These are phyloP conservation scores for Dolichoris vasculosae DNA, from an alignment of 1,140 invertebrate species.

Conservation along the genomic window DNA sequence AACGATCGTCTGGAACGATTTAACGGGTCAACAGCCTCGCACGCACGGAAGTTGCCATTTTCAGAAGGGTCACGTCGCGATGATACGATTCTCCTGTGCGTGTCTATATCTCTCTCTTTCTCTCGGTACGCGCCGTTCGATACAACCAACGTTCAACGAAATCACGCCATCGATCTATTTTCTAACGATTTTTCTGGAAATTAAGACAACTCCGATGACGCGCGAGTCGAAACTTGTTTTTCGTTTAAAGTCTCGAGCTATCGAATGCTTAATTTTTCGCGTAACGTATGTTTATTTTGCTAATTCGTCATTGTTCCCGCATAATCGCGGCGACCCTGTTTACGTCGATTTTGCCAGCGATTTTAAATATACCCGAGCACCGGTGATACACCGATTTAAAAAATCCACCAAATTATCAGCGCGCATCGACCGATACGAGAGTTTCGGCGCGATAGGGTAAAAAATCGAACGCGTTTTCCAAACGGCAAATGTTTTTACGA, in stretches of 20 bases:
- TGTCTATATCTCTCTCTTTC: background rate
- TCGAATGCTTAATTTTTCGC: background rate
- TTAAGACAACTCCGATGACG: no score
- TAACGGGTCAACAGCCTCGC: conserved; percentile 1
- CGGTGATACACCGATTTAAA: no score
- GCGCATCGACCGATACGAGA: no score
- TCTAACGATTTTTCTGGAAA: no score
- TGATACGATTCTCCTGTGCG: background rate
- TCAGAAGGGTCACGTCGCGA: background rate
- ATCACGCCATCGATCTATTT: no score
- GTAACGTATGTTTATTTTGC: background rate
- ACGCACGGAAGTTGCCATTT: conserved; percentile 3
- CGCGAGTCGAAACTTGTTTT: background rate
- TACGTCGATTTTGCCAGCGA: background rate
- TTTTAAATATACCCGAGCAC: no score
- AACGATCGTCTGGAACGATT: background rate
- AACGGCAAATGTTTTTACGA: no score
- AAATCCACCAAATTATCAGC: no score
- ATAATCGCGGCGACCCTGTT: background rate
- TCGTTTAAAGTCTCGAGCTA: background rate
- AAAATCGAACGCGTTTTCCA: no score
- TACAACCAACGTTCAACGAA: background rate
- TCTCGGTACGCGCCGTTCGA: background rate
- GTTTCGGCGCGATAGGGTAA: no score
- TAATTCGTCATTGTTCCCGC: background rate